These are phyloP conservation scores for Clarias laeviceps DNA, from an alignment of 2,797 vertebrate genomes.

Conservation along the genomic window DNA sequence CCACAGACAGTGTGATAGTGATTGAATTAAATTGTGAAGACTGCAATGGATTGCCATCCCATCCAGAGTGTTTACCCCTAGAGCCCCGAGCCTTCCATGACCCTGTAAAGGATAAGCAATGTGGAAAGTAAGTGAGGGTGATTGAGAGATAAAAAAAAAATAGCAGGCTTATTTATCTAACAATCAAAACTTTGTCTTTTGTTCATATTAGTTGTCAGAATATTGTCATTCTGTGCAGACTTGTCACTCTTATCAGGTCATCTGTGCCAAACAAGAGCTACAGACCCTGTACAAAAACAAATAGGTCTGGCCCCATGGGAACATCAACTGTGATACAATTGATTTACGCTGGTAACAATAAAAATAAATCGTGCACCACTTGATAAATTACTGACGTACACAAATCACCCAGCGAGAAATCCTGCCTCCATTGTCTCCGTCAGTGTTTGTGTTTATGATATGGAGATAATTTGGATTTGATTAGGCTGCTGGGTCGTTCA, in stretches of 20 bases:
- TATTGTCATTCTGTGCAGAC: neutral
- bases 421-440: constrained; percentile 51
- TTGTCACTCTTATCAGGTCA: neutral
- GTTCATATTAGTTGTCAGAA: neutral
- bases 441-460: constrained; percentile 63
- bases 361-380: constrained; percentile 33
- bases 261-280: neutral
- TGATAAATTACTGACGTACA: constrained; percentile 38
- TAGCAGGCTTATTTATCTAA: neutral
- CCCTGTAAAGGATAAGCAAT: too few relatives aligned
- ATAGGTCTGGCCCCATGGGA: neutral
- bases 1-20: neutral
- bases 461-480: constrained; percentile 70
- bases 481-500: constrained; percentile 61
- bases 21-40: neutral
- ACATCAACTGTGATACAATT: constrained; percentile 20
- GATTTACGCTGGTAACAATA: constrained; percentile 44
- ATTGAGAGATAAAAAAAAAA: too few relatives aligned
- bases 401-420: constrained; percentile 49
- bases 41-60: too few relatives aligned
- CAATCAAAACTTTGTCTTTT: neutral
- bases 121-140: too few relatives aligned
- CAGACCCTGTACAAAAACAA: neutral
- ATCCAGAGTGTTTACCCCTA: too few relatives aligned
- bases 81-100: too few relatives aligned